Percentiles rank a stretch among this genome's conserved stretches.
These are phyloP conservation scores for Leptopilina drosophilae DNA, from an alignment of 2,888 invertebrate genomes.

Conservation along the genomic window DNA sequence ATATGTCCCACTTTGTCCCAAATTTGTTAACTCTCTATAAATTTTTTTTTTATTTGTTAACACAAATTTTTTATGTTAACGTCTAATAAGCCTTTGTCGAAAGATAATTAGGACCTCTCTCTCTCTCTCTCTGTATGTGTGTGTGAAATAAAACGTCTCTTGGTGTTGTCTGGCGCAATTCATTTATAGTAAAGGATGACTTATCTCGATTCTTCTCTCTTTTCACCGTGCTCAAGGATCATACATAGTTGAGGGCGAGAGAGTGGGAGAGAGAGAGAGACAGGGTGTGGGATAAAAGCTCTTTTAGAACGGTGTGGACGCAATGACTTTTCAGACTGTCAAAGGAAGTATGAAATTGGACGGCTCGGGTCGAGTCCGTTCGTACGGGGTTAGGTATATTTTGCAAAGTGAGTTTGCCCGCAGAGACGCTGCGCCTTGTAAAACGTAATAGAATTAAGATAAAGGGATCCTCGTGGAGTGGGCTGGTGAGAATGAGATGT, in stretches of 20 bases:
- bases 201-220: constrained; percentile 34
- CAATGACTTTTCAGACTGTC: constrained; percentile 40
- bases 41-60: too few relatives aligned
- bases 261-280: too few relatives aligned
- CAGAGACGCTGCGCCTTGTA: constrained; percentile 51
- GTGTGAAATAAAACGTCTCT: constrained; percentile 13
- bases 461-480: constrained; percentile 53
- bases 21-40: too few relatives aligned
- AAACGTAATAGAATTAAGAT: constrained; percentile 68
- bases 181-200: neutral
- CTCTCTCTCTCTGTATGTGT: too few relatives aligned
- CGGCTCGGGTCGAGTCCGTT: constrained; percentile 19
- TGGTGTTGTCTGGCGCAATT: constrained; percentile 17
- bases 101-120: constrained; percentile 18
- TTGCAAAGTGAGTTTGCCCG: constrained; percentile 40
- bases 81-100: neutral
- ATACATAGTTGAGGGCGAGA: too few relatives aligned
- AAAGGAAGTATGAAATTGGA: constrained; percentile 41
- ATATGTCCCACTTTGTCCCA: too few relatives aligned
- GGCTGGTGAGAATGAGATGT: constrained; percentile 41
- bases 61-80: too few relatives aligned
- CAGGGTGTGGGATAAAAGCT: constrained; percentile 27
- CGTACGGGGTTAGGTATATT: constrained; percentile 27
- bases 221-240: neutral
- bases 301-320: constrained; percentile 18